Evolutionary conservation across 2,797 vertebrate genomes (phyloP).

Genomic region (Neosilurus mollespiculum): DNA sequence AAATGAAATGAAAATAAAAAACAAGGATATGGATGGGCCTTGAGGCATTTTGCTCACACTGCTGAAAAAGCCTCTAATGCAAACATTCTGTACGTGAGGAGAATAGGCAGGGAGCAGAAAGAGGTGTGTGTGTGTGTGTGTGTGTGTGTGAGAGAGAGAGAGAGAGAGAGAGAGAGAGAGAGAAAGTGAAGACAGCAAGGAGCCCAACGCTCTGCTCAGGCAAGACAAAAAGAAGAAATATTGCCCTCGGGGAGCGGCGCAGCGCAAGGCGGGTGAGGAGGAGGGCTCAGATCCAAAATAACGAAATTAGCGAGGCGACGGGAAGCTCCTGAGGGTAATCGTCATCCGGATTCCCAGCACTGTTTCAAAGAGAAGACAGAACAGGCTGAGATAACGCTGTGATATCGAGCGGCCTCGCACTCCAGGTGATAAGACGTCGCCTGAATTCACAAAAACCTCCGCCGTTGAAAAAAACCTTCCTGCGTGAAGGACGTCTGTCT

Average conservation of each 20-base stretch:
- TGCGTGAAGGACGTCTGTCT: constrained; percentile 13
- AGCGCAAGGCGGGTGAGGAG: constrained; percentile 26
- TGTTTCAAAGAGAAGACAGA: constrained; percentile 31
- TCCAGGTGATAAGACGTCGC: constrained; percentile 28
- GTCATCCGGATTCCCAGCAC: constrained; percentile 38
- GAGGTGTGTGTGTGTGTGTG: constrained; percentile 19
- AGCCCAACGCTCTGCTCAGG: constrained; percentile 47
- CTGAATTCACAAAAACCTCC: constrained; percentile 25
- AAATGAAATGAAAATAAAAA: too few species aligned
- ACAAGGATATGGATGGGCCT: constrained; percentile 1
- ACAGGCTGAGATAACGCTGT: constrained; percentile 24
- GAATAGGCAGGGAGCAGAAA: constrained; percentile 33
- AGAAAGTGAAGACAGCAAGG: constrained; percentile 22
- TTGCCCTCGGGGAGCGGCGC: constrained; percentile 52
- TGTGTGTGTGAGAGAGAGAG: background rate
- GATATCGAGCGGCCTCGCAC: constrained; percentile 30
- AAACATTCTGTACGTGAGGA: constrained; percentile 51
- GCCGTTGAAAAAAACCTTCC: background rate
- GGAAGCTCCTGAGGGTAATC: constrained; percentile 47
- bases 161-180: constrained; percentile 12
- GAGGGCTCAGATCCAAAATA: constrained; percentile 44
- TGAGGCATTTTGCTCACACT: constrained; percentile 42
- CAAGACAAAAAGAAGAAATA: constrained; percentile 62
- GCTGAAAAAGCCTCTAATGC: constrained; percentile 52
- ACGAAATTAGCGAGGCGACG: constrained; percentile 51